Evolutionary conservation across 1,140 invertebrate species (phyloP).

Genomic region (Atta texana): DNA sequence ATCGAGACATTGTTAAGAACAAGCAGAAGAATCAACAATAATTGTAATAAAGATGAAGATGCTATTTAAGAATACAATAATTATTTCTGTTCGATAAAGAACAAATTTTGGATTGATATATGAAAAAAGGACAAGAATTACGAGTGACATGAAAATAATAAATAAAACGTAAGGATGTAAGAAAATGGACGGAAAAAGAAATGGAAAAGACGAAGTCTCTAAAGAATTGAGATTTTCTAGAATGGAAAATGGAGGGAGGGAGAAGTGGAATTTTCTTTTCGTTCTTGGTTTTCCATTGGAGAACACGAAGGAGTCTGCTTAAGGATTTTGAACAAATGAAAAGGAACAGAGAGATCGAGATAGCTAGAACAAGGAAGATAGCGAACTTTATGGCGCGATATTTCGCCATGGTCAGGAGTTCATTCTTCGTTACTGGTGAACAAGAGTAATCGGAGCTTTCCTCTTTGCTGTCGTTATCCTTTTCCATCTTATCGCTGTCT

Average conservation of each 20-base stretch:
- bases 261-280: constrained; percentile 33
- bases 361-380: constrained; percentile 41
- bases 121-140: neutral
- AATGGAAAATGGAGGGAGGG: neutral
- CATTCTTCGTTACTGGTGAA: constrained; percentile 55
- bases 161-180: constrained; percentile 14
- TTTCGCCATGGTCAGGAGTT: constrained; percentile 56
- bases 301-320: constrained; percentile 43
- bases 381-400: constrained; percentile 52
- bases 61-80: neutral
- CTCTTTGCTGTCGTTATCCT: constrained; percentile 23
- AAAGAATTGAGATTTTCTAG: constrained; percentile 40
- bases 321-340: constrained; percentile 53
- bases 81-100: neutral
- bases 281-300: constrained; percentile 33
- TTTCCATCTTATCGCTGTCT: constrained; percentile 18
- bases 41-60: neutral
- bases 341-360: constrained; percentile 49
- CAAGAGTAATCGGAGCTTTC: constrained; percentile 53
- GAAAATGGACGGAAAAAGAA: neutral
- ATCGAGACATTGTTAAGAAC: neutral
- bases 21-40: neutral
- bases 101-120: neutral
- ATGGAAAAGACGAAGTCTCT: constrained; percentile 5
- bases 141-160: neutral